phyloP scores from a whole-genome alignment of 2,888 invertebrate genomes.

The Mallateleia sp. region DNA sequence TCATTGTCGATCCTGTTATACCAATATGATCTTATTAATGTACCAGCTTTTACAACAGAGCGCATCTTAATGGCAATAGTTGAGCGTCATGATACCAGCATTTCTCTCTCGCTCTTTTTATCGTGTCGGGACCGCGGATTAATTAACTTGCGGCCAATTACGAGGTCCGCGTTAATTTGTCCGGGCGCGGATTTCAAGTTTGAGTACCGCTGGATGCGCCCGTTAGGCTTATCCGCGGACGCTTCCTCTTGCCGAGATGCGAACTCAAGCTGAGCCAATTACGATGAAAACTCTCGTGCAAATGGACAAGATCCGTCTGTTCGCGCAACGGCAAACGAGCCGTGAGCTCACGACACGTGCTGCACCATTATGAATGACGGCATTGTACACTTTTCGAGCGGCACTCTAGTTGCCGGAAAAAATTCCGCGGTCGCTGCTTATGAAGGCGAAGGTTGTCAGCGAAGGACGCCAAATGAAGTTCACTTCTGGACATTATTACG shows the following conservation, averaged over 20 bases:
- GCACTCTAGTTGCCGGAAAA: constrained; percentile 54
- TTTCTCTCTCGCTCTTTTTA: constrained; percentile 20
- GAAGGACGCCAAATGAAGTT: not conserved
- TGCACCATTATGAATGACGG: constrained; percentile 67
- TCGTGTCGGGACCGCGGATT: constrained; percentile 40
- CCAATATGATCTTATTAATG: constrained; percentile 35
- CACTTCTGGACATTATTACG: too few species aligned
- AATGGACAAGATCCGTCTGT: constrained; percentile 48
- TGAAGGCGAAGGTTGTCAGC: constrained; percentile 16
- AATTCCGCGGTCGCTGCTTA: constrained; percentile 14
- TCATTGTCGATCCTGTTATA: constrained; percentile 31
- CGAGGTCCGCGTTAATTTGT: constrained; percentile 42
- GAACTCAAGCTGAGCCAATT: constrained; percentile 74
- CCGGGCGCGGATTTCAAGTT: constrained; percentile 26
- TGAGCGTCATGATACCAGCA: constrained; percentile 15
- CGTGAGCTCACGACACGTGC: constrained; percentile 72
- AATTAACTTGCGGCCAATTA: constrained; percentile 63
- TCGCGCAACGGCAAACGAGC: constrained; percentile 67
- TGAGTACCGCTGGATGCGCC: constrained; percentile 34
- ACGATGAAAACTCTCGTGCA: constrained; percentile 48
- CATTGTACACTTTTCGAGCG: constrained; percentile 50
- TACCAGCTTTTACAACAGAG: constrained; percentile 15
- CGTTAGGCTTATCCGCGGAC: constrained; percentile 38
- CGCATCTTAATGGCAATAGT: constrained; percentile 37
- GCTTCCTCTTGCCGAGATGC: constrained; percentile 63